Conservation (phyloP, 35 echinoderm and acorn worm species). For the Patiria miniata region DNA sequence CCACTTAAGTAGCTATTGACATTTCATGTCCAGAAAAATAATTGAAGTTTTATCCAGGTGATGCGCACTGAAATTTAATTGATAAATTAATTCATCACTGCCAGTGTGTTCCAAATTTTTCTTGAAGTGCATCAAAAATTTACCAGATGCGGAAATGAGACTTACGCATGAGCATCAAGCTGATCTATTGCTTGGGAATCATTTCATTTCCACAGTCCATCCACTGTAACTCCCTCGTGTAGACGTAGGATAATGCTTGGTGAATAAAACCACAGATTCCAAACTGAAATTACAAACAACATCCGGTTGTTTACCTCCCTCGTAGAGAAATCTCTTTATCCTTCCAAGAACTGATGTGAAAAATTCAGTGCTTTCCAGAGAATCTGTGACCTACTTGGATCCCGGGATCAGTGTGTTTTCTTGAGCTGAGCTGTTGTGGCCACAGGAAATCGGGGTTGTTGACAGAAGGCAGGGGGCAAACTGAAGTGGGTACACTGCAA, state of each 20-base stretch:
- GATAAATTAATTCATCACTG: no score
- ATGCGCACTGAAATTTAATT: no score
- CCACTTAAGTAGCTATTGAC: no score
- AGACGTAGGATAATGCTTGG: neutral
- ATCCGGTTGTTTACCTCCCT: neutral
- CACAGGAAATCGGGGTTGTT: no score
- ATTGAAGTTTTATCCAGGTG: no score
- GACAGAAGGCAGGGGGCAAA: no score
- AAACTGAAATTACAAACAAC: neutral
- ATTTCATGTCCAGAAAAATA: no score
- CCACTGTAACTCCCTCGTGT: neutral
- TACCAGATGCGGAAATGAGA: neutral
- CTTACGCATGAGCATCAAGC: neutral
- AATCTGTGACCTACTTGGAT: no score
- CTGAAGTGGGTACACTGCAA: no score
- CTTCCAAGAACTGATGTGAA: neutral
- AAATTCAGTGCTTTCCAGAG: neutral
- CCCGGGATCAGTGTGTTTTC: no score
- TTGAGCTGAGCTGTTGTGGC: no score
- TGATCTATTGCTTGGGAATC: neutral
- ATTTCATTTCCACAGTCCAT: neutral
- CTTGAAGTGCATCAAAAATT: neutral
- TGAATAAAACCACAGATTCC: neutral
- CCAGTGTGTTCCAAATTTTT: no score
- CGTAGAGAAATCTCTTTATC: neutral